Conservation (phyloP, 2,888 invertebrate species). For the Caenorhabditis sp. region DNA sequence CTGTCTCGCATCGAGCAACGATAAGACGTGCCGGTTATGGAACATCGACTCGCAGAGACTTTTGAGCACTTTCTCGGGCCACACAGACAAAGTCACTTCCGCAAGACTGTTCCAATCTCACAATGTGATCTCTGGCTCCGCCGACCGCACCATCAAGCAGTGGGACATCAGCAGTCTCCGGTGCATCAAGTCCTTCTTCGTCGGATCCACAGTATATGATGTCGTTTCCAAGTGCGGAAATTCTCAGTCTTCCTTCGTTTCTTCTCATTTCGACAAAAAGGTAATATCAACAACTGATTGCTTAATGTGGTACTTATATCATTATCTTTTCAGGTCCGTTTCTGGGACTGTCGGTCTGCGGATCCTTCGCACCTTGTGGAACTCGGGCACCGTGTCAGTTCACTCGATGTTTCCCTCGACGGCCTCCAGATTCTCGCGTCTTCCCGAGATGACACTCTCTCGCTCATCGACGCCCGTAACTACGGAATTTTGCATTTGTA, state of each 20-base stretch:
- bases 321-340: slow-evolving; percentile 85
- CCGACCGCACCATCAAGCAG: slow-evolving; percentile 96
- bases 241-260: slow-evolving; percentile 41
- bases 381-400: slow-evolving; percentile 94
- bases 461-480: slow-evolving; percentile 92
- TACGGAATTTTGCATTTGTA: slow-evolving; percentile 92
- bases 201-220: slow-evolving; percentile 73
- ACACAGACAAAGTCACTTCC: slow-evolving; percentile 96
- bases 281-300: no score
- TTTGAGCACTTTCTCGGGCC: slow-evolving; percentile 89
- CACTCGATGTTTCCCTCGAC: slow-evolving; percentile 82
- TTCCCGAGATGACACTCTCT: slow-evolving; percentile 94
- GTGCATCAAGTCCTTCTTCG: slow-evolving; percentile 82
- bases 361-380: slow-evolving; percentile 85
- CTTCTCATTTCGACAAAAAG: slow-evolving; percentile 91
- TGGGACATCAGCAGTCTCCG: slow-evolving; percentile 96
- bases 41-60: slow-evolving; percentile 89
- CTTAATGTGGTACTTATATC: no score
- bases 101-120: slow-evolving; percentile 86
- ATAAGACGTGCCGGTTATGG: slow-evolving; percentile 97
- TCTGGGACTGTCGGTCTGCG: slow-evolving; percentile 92
- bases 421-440: slow-evolving; percentile 91
- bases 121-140: slow-evolving; percentile 89
- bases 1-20: slow-evolving; percentile 91
- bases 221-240: slow-evolving; percentile 86